Evolutionary conservation across 2,113 vertebrate species (phyloP).

Genomic region (Corythaeola cristata): DNA sequence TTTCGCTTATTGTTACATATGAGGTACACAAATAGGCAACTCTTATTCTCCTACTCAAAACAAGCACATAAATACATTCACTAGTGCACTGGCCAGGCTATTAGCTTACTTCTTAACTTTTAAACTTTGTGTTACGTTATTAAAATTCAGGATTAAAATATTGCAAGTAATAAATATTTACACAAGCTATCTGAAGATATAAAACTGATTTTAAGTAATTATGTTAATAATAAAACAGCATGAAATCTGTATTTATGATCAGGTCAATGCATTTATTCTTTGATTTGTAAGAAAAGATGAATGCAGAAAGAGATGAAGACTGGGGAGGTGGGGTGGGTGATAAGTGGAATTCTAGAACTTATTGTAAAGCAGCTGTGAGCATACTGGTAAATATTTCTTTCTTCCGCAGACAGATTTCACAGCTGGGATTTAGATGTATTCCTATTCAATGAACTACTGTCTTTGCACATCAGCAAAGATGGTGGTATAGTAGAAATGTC

Average conservation of each 20-base stretch:
- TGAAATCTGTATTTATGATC: background rate
- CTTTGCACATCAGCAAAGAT: constrained; percentile 25
- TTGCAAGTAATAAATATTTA: background rate
- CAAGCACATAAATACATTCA: background rate
- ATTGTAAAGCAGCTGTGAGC: background rate
- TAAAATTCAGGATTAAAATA: constrained; percentile 25
- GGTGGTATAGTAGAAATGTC: background rate
- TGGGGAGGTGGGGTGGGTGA: background rate
- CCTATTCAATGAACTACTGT: background rate
- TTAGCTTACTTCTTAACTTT: background rate
- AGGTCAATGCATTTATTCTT: background rate
- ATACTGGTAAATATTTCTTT: background rate
- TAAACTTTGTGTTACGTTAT: background rate
- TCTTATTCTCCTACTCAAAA: background rate
- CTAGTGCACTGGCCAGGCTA: background rate
- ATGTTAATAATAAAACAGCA: background rate
- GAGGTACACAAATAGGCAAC: background rate
- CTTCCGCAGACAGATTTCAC: constrained; percentile 8
- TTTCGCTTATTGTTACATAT: background rate
- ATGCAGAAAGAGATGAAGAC: background rate
- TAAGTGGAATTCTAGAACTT: background rate
- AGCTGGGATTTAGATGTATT: constrained; percentile 20
- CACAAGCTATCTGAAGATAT: background rate
- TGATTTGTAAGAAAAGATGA: background rate
- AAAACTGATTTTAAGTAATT: constrained; percentile 24